Base-by-base conservation (phyloP, 37 sponge, comb jelly and placozoan genomes). In the Chondrosia reniformis region DNA sequence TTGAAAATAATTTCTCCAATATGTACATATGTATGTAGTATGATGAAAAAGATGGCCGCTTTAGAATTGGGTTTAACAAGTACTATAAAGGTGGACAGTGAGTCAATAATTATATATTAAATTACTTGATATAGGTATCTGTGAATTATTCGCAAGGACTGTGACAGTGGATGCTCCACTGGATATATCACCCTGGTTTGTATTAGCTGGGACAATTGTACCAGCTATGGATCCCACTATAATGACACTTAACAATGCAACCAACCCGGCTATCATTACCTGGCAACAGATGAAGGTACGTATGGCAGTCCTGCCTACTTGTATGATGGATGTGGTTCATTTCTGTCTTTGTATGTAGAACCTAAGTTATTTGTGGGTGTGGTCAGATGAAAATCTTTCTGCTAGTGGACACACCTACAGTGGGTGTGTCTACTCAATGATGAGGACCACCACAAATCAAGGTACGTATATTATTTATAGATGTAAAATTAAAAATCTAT, bases 201-300 rank as follows among this genome's bases (percentile, higher is more conserved):
- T 79, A 5, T 22, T 61, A 33, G 86, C 86, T 63, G 86, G 86
- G 10, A 85, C 55, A 45, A 74, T 80, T 39, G 63, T 79, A 30
- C 86, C 86, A 4, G 64, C 62, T 28, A 25, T 37, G 2, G 86
- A 85, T 52, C 86, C 86, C n/a, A 45, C 76, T 1, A 62, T 85
- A 10, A 69, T 77, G 80, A 79, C 86, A 45, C 80, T 85, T 28
- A 85, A 85, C 64, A 85, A 79, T 79, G 86, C 86, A 57, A 85
- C 86, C 24, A 74, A 85, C 46, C 24, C 61, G 30, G 54, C 52
- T 59, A 80, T 85, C 10, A 42, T 74, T 32, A 85, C 86, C 41
- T 80, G 75, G 80, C 19, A 80, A 43, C 27, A 79, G 8, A 37
- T 80, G 21, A 32, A 55, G 34, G 77, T 52, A 12, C 36, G 77